Evolutionary conservation across 1,140 invertebrate species (phyloP).

Genomic region (Drosophila baimaii): DNA sequence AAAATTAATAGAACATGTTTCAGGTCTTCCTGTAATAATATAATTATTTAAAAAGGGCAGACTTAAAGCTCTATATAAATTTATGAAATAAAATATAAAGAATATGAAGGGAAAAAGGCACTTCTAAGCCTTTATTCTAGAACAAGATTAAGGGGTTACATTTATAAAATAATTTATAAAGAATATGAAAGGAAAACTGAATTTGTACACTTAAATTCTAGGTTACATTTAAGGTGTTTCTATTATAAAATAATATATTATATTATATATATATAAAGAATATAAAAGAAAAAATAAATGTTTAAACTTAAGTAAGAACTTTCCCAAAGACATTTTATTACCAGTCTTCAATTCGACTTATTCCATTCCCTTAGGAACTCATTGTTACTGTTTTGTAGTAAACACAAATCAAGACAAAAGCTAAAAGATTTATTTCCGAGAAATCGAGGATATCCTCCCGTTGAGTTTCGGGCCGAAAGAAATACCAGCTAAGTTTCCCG

Average conservation of each 20-base stretch:
- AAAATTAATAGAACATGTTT: too few relatives aligned
- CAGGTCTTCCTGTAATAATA: too few relatives aligned
- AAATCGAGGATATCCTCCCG: slow-evolving; percentile 1
- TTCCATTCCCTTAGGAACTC: not conserved
- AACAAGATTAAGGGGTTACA: too few relatives aligned
- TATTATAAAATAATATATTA: not conserved
- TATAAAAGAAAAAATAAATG: not conserved
- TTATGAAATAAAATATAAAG: too few relatives aligned
- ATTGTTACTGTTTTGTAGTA: not conserved
- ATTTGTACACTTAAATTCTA: not conserved
- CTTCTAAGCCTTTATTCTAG: too few relatives aligned
- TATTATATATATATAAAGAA: not conserved
- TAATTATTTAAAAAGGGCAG: too few relatives aligned
- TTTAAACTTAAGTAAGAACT: not conserved
- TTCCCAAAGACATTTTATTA: not conserved
- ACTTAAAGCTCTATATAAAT: too few relatives aligned
- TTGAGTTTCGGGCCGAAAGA: slow-evolving; percentile 5
- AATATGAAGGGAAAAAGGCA: too few relatives aligned
- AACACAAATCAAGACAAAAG: not conserved
- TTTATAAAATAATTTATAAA: too few relatives aligned
- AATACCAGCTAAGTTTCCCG: not conserved
- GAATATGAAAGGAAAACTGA: too few relatives aligned
- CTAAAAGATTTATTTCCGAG: not conserved
- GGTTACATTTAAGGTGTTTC: too few relatives aligned
- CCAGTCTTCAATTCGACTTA: not conserved